Evolutionary conservation across 2,888 invertebrate genomes (phyloP).

Genomic region (Amphipyra berbera): DNA sequence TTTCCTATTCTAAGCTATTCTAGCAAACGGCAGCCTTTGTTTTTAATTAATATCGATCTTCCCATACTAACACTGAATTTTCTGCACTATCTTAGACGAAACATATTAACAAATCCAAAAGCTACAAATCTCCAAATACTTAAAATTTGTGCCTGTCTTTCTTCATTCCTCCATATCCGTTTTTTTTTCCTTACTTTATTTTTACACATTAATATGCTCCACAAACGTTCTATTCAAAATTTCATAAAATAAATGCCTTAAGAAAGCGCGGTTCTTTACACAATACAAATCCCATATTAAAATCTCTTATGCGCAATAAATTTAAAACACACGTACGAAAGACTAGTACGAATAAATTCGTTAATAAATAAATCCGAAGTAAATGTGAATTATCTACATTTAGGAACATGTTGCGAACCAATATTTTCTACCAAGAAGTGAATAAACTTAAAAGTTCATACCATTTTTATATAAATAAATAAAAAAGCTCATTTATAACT

Average conservation of each 20-base stretch:
- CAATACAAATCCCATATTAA: slow-evolving; percentile 43
- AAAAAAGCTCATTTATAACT: slow-evolving; percentile 20
- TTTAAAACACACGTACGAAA: slow-evolving; percentile 55
- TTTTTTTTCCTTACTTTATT: slow-evolving; percentile 18
- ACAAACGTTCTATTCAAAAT: slow-evolving; percentile 20
- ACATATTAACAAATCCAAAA: slow-evolving; percentile 40
- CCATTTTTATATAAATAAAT: slow-evolving; percentile 15
- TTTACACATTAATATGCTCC: slow-evolving; percentile 9
- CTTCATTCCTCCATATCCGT: slow-evolving; percentile 13
- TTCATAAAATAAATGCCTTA: slow-evolving; percentile 47
- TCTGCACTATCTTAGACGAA: slow-evolving; percentile 58
- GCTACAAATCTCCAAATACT: slow-evolving; percentile 40
- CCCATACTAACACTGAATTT: slow-evolving; percentile 67
- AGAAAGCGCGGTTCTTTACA: slow-evolving; percentile 30
- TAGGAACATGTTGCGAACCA: slow-evolving; percentile 59
- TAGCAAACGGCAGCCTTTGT: slow-evolving; percentile 79
- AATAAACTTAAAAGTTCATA: slow-evolving; percentile 6
- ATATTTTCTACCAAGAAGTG: slow-evolving; percentile 6
- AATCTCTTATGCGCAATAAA: slow-evolving; percentile 36
- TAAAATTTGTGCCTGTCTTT: slow-evolving; percentile 39
- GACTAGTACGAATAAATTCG: slow-evolving; percentile 68
- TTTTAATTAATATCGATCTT: slow-evolving; percentile 67
- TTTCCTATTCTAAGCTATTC: slow-evolving; percentile 65
- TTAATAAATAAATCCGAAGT: slow-evolving; percentile 40
- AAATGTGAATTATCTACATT: slow-evolving; percentile 43